Base-by-base conservation (phyloP, 2,888 invertebrate species). In the Pristionchus mayeri region DNA sequence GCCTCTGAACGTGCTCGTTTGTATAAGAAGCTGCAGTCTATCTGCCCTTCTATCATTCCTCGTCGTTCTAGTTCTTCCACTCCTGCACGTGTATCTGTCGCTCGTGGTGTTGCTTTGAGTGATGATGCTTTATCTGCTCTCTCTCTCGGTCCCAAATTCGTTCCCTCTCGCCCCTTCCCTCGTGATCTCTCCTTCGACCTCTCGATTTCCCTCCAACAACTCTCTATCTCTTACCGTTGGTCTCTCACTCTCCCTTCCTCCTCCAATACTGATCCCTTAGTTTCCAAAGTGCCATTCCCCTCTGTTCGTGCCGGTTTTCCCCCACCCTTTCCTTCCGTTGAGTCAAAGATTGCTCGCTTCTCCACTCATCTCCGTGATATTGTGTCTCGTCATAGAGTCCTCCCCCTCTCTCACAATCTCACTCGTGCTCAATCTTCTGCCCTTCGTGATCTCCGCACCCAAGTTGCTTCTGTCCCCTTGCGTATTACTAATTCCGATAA, bases 401-500 rank as follows among this genome's bases (percentile, higher is more conserved):
- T 57, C 24, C 3, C 24, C 3, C 57, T n/a, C 24, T 6, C 57
- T 24, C 54, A 7, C 21, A 18, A 24, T 16, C 78, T 52, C 48
- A n/a, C 52, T 18, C 78, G 16, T 18, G 18, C 2, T 6, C 30
- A 27, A 7, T 27, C 37, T 7, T 50, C 34, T 3, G 34, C 57
- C 3, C 80, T 57, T 16, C 40, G 37, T 40, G 13, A 57, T 6
- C n/a, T 40, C n/a, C 37, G 37, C 16, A 6, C 9, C 40, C n/a
- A 27, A 16, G 44, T 37, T 27, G 4, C 37, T 9, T 57, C 80
- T 18, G 57, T 34, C 40, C 2, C 40, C 4, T 4, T 57, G 13
- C 54, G 80, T 18, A 34, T 80, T n/a, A 40, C 80, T 9, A 34
- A 44, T 57, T n/a, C 80, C 9, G 80, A 80, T 34, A 80, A 80